Conservation (phyloP, 2,888 invertebrate genomes). For the Crocallis elinguaria region DNA sequence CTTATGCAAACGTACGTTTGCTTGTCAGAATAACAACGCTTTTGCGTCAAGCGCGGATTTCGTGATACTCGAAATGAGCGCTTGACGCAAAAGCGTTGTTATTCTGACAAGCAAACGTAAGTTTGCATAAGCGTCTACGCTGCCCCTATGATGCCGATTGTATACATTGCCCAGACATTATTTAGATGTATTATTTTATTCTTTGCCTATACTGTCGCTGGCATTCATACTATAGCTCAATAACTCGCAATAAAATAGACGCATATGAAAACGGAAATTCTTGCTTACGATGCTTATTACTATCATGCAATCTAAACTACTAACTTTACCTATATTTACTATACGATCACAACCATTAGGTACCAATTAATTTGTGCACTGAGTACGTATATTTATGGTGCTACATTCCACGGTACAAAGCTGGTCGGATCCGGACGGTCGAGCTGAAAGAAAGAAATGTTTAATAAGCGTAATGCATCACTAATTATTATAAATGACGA, state of each 20-base stretch:
- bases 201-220: not conserved
- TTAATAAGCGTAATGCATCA: not conserved
- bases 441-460: slow-evolving; percentile 76
- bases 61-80: too few relatives aligned
- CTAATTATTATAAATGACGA: too few relatives aligned
- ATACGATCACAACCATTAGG: slow-evolving; percentile 35
- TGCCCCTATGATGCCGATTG: too few relatives aligned
- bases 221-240: not conserved
- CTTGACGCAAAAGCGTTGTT: too few relatives aligned
- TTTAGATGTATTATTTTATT: too few relatives aligned
- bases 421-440: slow-evolving; percentile 78
- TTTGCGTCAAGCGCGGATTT: too few relatives aligned
- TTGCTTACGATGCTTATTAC: not conserved
- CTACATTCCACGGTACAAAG: slow-evolving; percentile 88
- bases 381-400: slow-evolving; percentile 65
- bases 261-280: not conserved
- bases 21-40: too few relatives aligned
- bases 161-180: too few relatives aligned
- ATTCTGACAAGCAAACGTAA: too few relatives aligned
- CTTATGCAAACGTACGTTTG: too few relatives aligned
- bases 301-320: not conserved
- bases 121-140: too few relatives aligned
- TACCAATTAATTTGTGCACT: not conserved
- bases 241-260: not conserved
- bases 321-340: not conserved